Evolutionary conservation across 2,888 invertebrate genomes (phyloP), one percentile per base, ranked within the genome.

Genomic region (Cataglyphis cursor): DNA sequence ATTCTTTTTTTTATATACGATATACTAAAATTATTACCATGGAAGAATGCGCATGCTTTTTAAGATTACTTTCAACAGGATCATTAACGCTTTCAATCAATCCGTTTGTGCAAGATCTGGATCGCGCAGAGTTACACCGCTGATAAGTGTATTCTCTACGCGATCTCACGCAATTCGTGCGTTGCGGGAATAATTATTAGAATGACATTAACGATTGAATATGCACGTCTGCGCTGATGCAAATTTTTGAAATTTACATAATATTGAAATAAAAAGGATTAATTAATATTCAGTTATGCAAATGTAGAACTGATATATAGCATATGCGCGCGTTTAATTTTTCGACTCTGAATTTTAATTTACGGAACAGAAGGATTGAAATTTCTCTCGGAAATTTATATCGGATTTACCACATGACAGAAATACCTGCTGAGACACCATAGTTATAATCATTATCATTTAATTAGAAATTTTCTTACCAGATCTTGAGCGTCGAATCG

Each of bases 31-130:
- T 76, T 64, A 80, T 76, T 64, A 82, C 44, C 75, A 65, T 68
- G 73, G 80, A 82, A 76, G 61, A 80, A 84, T 66, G 61, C 87
- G 88, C 89, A 89, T 88, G 89, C 80, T 78, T 81, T 78, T 59
- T 31, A n/a, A 3, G 24, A 15, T 64, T 51, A 66, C 9, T 70
- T 44, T 59, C n/a, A n/a, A 70, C 38, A 41, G 70, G 15, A 59
- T 15, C 21, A 35, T 24, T 41, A 41, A 76, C 44, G 78, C 70
- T 78, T 78, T 76, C n/a, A 38, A 57, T 41, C 31, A 31, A 21
- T 18, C 3, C 18, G n/a, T 70, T 57, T 28, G 41, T 78, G 44
- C 70, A 70, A 80, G 72, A 72, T 59, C 44, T 59, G 24, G 0
- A 57, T 18, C 35, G 54, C 21, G 6, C 59, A 59, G 44, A 59